Evolutionary conservation across 2,888 invertebrate species (phyloP), one percentile per base, ranked within the genome.

Genomic region (Celastrina argiolus): DNA sequence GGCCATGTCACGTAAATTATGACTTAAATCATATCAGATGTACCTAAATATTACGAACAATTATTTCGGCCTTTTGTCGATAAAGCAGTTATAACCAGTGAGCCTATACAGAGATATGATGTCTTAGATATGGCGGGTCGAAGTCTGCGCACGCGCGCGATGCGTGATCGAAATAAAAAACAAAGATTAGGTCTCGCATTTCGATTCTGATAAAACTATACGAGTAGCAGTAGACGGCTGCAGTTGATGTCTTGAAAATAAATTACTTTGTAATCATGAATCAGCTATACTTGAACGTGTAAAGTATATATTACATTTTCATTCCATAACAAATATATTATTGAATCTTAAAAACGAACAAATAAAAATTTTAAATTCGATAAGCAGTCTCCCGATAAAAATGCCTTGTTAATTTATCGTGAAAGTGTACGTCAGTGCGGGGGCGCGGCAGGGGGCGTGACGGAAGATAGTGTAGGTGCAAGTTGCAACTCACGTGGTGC

Each of bases 401-500:
- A 39, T 39, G 26, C 8, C 39, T 63, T 39, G 39, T 41, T 22
- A 10, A 63, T 56, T 56, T 14, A 28, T 34, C 39, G 26, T 5
- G 51, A 26, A 26, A 22, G 36, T 34, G 26, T 41, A 63, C 26
- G 63, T 41, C 41, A 64, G 31, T 28, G 31, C 7, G 14, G 18
- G 16, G 45, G 51, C 51, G 51, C 18, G 28, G 22, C 34, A 22
- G 26, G 58, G 42, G 63, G 66, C 65, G 68, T 64, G 64, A 36
- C 34, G 10, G 56, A 8, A n/a, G 58, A 41, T 59, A 31, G 28
- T 41, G 36, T 5, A 1, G 16, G 3, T 31, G n/a, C 14, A 45
- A 8, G 26, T 14, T 31, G 26, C 56, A 36, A 36, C 77, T 81
- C 74, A 89, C 89, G 73, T 87, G 87, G 70, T 88, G 92, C 71